Evolutionary conservation across 2,888 invertebrate genomes (phyloP), one percentile per base, ranked within the genome.

Genomic region (Ophonus ardosiacus): DNA sequence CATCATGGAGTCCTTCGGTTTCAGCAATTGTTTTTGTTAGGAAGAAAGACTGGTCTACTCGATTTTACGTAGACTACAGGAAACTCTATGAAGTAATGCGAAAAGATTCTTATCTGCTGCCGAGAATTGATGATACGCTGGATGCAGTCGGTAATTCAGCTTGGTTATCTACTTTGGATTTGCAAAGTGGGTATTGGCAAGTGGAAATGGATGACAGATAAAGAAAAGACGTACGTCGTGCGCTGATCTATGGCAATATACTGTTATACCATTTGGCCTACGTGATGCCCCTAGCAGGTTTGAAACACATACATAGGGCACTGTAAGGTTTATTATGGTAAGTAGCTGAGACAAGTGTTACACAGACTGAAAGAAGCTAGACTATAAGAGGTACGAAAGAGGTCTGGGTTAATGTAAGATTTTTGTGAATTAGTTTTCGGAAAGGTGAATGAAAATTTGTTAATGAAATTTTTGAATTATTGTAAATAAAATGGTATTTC

Each of bases 141-240:
- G 81, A 86, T n/a, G 86, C 86, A 3, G 63, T 87, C 8, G 63
- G 81, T 2, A 86, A 74, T 0, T 79, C 86, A 0, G 78, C 65
- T 15, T 86, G 86, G 85, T 87, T 87, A 80, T 87, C 86, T 0
- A 87, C 87, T 5, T 78, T 87, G 21, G 85, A 86, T 18, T 61
- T 86, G 0, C 78, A 83, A 59, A 86, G 86, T 57, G 87, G 86
- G 0, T 86, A 85, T 74, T 74, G 74, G 74, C 31, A 74, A 31
- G 74, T 74, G n/a, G 74, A 74, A 21, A 31, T 74, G 74, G 24
- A 74, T 8, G 21, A 17, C 18, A 0, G 86, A 87, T 38, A 80
- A 83, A 56, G 84, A 86, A 40, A 87, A 86, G 61, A 86, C 86
- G 6, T 57, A 61, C 84, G 7, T 76, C 85, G 0, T 84, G 83